These are phyloP conservation scores for Fregata magnificens DNA, from an alignment of 2,113 vertebrate genomes.

Conservation along the genomic window DNA sequence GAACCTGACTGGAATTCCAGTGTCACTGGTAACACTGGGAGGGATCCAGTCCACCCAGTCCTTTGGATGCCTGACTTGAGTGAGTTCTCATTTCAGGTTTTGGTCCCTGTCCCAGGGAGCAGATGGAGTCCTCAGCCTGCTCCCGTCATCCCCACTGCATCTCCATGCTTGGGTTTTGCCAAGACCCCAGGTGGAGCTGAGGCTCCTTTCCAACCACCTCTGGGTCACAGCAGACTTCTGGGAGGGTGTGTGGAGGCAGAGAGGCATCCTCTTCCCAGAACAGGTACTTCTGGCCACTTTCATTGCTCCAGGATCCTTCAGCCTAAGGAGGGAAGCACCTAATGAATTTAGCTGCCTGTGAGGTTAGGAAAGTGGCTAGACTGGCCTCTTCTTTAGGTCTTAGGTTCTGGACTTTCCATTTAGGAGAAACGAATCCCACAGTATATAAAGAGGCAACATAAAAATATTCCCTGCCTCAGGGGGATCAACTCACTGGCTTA, in stretches of 20 bases:
- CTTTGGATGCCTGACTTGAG: not conserved
- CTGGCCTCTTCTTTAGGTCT: not conserved
- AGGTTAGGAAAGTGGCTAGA: not conserved
- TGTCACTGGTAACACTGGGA: not conserved
- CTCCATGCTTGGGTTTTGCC: not conserved
- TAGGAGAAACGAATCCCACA: not conserved
- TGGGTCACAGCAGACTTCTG: not conserved
- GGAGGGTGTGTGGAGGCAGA: not conserved
- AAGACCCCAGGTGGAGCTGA: not conserved
- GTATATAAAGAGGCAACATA: not conserved
- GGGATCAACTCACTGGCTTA: not conserved
- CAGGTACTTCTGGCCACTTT: not conserved
- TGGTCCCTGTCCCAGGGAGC: not conserved
- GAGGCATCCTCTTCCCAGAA: not conserved
- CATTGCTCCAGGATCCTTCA: not conserved
- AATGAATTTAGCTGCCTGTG: not conserved
- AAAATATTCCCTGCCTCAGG: not conserved
- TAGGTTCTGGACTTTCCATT: not conserved
- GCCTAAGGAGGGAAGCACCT: not conserved
- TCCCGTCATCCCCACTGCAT: not conserved
- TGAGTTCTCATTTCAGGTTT: not conserved
- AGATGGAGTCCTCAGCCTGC: not conserved
- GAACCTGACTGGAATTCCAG: not conserved
- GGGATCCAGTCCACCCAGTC: not conserved
- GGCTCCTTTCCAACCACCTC: not conserved